Evolutionary conservation across 1,140 invertebrate genomes (phyloP).

Genomic region (Belonocnema kinseyi): DNA sequence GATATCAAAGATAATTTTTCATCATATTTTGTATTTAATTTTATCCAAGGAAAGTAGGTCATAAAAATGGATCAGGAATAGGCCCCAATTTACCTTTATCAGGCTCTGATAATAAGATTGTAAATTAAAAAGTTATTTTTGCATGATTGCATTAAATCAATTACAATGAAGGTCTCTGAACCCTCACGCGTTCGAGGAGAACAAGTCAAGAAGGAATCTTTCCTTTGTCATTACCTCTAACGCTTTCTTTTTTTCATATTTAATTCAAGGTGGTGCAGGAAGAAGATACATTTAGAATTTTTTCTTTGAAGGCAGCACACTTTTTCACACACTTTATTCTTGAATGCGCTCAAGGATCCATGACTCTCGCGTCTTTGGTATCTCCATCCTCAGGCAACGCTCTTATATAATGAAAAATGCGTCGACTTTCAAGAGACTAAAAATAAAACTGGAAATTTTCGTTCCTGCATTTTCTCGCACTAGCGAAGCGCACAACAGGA

Average conservation of each 20-base stretch:
- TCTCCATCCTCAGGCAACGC: background rate
- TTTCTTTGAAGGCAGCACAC: background rate
- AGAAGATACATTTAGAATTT: slow-evolving; percentile 4
- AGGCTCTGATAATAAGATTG: too few species aligned
- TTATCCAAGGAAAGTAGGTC: too few species aligned
- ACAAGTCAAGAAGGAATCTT: background rate
- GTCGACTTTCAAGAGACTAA: too few species aligned
- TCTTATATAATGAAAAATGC: slow-evolving; percentile 7
- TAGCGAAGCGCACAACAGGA: background rate
- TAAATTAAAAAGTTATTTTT: too few species aligned
- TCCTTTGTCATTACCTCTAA: background rate
- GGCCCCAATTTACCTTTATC: too few species aligned
- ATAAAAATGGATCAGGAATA: too few species aligned
- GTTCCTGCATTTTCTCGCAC: background rate
- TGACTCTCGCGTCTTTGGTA: slow-evolving; percentile 1
- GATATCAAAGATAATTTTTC: too few species aligned
- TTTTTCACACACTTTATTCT: background rate
- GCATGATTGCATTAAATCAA: too few species aligned
- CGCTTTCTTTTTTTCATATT: slow-evolving; percentile 1
- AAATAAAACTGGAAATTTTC: slow-evolving; percentile 15
- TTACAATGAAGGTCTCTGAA: too few species aligned
- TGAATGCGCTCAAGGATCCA: slow-evolving; percentile 23
- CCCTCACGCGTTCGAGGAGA: too few species aligned
- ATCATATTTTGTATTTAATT: too few species aligned
- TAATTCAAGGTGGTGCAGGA: background rate